A percentile compares a stretch with the other conserved stretches of the same genome.
Evolutionary conservation across 2,888 invertebrate genomes (phyloP).

Genomic region (Amitus sp.): DNA sequence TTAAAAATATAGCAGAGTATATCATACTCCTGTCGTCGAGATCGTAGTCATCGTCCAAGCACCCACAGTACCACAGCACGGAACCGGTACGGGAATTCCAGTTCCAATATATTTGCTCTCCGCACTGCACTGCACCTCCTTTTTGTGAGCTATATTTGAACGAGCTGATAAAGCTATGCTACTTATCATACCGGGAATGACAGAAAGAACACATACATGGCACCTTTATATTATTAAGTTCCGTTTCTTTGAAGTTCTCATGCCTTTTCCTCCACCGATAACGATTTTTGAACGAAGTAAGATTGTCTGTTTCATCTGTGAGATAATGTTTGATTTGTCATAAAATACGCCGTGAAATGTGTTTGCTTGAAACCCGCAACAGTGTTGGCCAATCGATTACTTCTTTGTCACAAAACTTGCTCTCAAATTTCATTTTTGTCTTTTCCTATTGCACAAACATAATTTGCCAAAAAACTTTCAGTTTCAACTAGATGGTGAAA

Average conservation of each 20-base stretch:
- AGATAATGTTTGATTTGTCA: conserved; percentile 27
- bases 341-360: conserved; percentile 30
- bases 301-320: conserved; percentile 11
- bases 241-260: conserved; percentile 18
- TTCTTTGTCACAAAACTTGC: conserved; percentile 24
- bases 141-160: conserved; percentile 32
- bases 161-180: conserved; percentile 33
- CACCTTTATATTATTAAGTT: conserved; percentile 32
- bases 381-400: conserved; percentile 20
- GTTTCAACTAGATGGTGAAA: too few relatives aligned
- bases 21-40: conserved; percentile 34
- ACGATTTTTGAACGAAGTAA: conserved; percentile 15
- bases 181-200: conserved; percentile 32
- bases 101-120: conserved; percentile 29
- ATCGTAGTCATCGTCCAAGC: too few relatives aligned
- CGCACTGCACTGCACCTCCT: conserved; percentile 20
- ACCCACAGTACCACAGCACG: too few relatives aligned
- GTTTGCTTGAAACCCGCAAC: conserved; percentile 18
- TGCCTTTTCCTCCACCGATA: conserved; percentile 17
- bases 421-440: too few relatives aligned
- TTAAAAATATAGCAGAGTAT: too few relatives aligned
- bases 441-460: too few relatives aligned
- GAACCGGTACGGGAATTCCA: conserved; percentile 29
- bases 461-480: too few relatives aligned
- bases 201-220: conserved; percentile 14